These are phyloP conservation scores for Lydus trimaculatus DNA, from an alignment of 2,888 invertebrate genomes.

Conservation along the genomic window DNA sequence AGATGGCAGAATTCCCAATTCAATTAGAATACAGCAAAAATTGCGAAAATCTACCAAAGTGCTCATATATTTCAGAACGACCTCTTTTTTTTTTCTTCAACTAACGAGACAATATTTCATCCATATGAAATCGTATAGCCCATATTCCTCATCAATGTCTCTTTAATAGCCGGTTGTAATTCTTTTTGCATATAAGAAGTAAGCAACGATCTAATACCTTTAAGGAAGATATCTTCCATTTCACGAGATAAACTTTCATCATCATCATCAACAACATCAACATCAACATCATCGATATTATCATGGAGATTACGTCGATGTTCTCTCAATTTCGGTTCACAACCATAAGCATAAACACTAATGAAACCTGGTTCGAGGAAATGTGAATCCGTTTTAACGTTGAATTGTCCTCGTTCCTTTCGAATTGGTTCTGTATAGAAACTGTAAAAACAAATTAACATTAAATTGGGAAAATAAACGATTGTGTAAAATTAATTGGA, in stretches of 20 bases:
- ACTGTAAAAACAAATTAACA: conserved; percentile 44
- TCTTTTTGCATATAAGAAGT: conserved; percentile 86
- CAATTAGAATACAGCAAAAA: too few relatives aligned
- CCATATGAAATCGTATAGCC: conserved; percentile 89
- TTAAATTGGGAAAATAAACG: too few relatives aligned
- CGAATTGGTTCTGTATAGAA: conserved; percentile 77
- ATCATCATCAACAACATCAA: conserved; percentile 64
- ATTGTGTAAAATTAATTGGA: conserved; percentile 18
- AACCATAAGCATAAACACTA: conserved; percentile 85
- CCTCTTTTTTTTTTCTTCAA: conserved; percentile 41
- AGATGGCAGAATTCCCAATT: too few relatives aligned
- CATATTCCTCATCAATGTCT: conserved; percentile 86
- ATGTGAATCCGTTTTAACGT: conserved; percentile 81
- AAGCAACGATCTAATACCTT: conserved; percentile 80
- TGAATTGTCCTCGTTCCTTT: conserved; percentile 73
- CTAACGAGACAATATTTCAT: too few relatives aligned
- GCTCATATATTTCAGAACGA: not conserved
- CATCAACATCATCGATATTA: conserved; percentile 64
- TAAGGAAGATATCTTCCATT: conserved; percentile 85
- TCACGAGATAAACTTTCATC: conserved; percentile 71
- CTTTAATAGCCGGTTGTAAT: conserved; percentile 83
- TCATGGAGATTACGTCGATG: conserved; percentile 49
- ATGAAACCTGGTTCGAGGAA: conserved; percentile 86
- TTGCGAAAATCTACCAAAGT: too few relatives aligned
- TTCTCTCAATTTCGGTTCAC: conserved; percentile 64